Percentiles rank a stretch among this genome's conserved stretches.
Conservation (phyloP, 2,797 vertebrate genomes). For the Mormyrus proboscirostris region DNA sequence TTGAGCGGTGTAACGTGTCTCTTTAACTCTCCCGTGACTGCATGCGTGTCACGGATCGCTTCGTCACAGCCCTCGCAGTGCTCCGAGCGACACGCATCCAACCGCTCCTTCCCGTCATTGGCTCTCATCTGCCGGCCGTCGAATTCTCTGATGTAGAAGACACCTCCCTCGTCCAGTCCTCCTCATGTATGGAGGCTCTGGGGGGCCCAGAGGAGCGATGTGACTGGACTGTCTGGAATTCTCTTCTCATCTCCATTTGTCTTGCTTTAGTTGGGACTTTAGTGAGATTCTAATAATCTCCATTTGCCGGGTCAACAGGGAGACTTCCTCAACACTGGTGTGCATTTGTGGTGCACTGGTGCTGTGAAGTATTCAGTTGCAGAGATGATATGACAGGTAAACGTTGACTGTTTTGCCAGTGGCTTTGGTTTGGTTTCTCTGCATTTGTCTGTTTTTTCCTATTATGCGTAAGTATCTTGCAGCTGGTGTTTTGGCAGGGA, state of each 20-base stretch:
- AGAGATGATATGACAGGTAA: neutral
- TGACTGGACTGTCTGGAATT: neutral
- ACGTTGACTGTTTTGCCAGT: neutral
- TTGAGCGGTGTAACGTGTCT: neutral
- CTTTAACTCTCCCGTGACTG: slow-evolving; percentile 26
- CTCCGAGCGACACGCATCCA: neutral
- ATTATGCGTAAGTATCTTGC: neutral
- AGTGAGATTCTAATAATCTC: neutral
- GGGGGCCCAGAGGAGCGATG: neutral
- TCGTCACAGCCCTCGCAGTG: slow-evolving; percentile 13
- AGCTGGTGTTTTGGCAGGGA: neutral
- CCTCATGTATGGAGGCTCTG: neutral
- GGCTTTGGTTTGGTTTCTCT: neutral
- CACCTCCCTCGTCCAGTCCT: neutral
- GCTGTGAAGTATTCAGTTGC: neutral
- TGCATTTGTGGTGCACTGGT: neutral
- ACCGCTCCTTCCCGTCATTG: slow-evolving; percentile 18
- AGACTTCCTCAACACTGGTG: neutral
- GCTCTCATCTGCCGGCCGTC: neutral
- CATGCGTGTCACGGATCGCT: slow-evolving; percentile 21
- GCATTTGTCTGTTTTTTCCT: neutral
- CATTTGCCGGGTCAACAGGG: neutral
- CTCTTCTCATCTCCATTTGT: neutral
- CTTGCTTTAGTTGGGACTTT: neutral
- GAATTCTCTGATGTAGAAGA: neutral